phyloP scores from a whole-genome alignment of 2,888 invertebrate genomes.

The Julus scanicus region DNA sequence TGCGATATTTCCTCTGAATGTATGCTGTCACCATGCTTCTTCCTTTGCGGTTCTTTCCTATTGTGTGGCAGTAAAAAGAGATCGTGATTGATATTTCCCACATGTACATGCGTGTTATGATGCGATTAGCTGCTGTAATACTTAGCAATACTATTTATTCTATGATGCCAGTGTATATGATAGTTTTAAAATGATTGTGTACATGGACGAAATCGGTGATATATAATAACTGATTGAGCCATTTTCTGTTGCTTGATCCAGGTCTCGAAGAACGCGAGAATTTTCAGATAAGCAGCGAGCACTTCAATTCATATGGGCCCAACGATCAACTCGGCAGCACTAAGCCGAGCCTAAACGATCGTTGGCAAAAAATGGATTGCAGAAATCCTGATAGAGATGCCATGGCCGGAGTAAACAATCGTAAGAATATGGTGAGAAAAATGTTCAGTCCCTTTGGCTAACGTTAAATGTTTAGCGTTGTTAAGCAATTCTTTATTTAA shows the following conservation, averaged over 20 bases:
- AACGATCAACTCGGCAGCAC: slow-evolving; percentile 49
- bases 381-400: slow-evolving; percentile 48
- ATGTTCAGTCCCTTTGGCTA: not conserved
- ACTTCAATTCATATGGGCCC: slow-evolving; percentile 50
- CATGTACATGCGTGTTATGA: no score
- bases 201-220: no score
- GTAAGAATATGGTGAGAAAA: slow-evolving; percentile 43
- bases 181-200: no score
- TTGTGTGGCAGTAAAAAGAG: no score
- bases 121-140: not conserved
- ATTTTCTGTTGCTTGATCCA: not conserved
- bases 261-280: slow-evolving; percentile 57
- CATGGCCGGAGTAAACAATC: slow-evolving; percentile 1
- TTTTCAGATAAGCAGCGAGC: slow-evolving; percentile 57
- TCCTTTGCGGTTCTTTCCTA: no score
- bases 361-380: slow-evolving; percentile 56
- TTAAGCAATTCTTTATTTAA: not conserved
- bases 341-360: slow-evolving; percentile 56
- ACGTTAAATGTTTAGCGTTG: not conserved
- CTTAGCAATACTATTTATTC: not conserved
- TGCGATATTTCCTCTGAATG: no score
- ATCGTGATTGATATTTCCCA: no score
- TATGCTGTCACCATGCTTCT: no score
- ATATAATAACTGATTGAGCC: not conserved
- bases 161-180: no score